Evolutionary conservation across 2,888 invertebrate genomes (phyloP).

Genomic region (Portevinia maculata): DNA sequence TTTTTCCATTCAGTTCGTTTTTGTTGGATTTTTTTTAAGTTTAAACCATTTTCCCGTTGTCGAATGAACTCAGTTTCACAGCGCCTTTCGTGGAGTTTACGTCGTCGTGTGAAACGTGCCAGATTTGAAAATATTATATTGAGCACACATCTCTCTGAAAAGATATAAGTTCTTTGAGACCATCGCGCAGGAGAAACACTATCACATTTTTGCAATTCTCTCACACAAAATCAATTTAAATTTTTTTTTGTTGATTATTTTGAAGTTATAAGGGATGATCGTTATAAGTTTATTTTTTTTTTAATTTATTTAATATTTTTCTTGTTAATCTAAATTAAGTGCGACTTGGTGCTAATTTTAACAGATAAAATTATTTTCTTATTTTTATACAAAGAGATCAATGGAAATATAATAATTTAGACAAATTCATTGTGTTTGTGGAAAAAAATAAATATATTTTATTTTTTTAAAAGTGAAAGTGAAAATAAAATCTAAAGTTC

Average conservation of each 20-base stretch:
- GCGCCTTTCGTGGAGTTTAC: slow-evolving; percentile 81
- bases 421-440: slow-evolving; percentile 46
- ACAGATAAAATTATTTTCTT: slow-evolving; percentile 8
- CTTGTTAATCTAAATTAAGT: slow-evolving; percentile 3
- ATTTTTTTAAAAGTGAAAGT: slow-evolving; percentile 49
- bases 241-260: not conserved
- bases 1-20: slow-evolving; percentile 50
- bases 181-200: slow-evolving; percentile 55
- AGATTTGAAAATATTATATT: slow-evolving; percentile 6
- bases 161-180: slow-evolving; percentile 44
- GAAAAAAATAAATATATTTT: slow-evolving; percentile 21
- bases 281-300: slow-evolving; percentile 47
- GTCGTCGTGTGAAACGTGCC: slow-evolving; percentile 75
- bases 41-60: slow-evolving; percentile 72
- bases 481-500: slow-evolving; percentile 66
- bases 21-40: slow-evolving; percentile 63
- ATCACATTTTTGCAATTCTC: slow-evolving; percentile 1
- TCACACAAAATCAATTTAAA: slow-evolving; percentile 21
- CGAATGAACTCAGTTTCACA: slow-evolving; percentile 78
- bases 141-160: slow-evolving; percentile 9
- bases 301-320: slow-evolving; percentile 36
- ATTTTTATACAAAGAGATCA: slow-evolving; percentile 24
- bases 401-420: slow-evolving; percentile 22
- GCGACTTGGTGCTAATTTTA: slow-evolving; percentile 7
- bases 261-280: slow-evolving; percentile 35